Conservation (phyloP, 2,113 vertebrate genomes). For the Bubalus kerabau region DNA sequence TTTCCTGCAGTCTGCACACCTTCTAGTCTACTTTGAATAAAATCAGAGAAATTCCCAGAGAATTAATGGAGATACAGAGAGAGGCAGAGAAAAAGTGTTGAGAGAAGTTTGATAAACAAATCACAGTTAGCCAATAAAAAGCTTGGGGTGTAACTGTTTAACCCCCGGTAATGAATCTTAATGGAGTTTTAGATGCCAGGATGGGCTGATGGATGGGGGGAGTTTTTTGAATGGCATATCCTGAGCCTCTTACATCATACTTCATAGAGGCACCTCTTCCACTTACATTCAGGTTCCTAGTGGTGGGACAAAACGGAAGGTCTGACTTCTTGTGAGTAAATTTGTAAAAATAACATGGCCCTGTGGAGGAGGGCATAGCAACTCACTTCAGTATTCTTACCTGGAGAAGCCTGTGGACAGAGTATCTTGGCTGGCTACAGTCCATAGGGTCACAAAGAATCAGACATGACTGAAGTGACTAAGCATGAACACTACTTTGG, state of each 20-base stretch:
- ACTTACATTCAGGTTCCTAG: background rate
- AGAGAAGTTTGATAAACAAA: background rate
- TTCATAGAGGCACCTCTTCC: background rate
- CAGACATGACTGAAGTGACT: background rate
- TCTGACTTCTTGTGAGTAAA: background rate
- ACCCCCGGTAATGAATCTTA: background rate
- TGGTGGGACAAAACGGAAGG: background rate
- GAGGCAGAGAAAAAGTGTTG: background rate
- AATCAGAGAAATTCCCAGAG: background rate
- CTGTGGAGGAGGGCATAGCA: background rate
- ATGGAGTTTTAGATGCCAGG: background rate
- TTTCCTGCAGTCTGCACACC: background rate
- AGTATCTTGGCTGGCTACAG: background rate
- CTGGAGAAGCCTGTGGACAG: background rate
- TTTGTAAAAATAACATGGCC: background rate
- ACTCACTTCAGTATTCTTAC: background rate
- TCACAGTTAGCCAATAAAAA: background rate
- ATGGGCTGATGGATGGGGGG: accelerated
- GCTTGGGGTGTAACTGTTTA: background rate
- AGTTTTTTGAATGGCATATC: background rate
- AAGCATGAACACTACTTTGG: background rate
- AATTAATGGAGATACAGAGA: background rate
- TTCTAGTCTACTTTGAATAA: background rate
- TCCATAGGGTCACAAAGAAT: background rate
- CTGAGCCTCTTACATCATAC: background rate